phyloP scores from a whole-genome alignment of 1,140 invertebrate genomes.

The Micrasema minimum region DNA sequence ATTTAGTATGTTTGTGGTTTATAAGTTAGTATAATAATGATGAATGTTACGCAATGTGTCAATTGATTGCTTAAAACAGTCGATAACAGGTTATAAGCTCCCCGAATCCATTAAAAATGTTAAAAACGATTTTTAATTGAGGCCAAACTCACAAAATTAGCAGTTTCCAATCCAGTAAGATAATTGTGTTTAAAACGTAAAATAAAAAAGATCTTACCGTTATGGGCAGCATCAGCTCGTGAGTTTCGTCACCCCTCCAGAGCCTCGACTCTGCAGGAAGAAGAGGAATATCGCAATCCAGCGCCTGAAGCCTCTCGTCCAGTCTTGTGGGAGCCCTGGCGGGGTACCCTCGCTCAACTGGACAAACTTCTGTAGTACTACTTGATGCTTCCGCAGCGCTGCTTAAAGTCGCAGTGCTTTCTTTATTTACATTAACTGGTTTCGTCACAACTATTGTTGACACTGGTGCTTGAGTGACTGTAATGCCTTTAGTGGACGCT shows the following conservation, averaged over 20 bases:
- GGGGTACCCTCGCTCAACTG: slow-evolving; percentile 48
- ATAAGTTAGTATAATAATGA: too few species aligned
- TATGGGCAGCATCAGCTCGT: slow-evolving; percentile 71
- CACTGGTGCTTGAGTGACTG: neutral
- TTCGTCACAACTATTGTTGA: slow-evolving; percentile 16
- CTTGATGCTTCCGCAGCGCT: neutral
- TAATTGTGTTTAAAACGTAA: too few species aligned
- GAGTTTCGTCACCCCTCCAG: slow-evolving; percentile 75
- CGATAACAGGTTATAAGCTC: too few species aligned
- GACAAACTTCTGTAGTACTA: slow-evolving; percentile 20
- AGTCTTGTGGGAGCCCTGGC: slow-evolving; percentile 58
- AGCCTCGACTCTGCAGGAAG: slow-evolving; percentile 70
- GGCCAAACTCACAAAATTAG: too few species aligned
- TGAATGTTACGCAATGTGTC: too few species aligned
- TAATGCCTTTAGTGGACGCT: neutral
- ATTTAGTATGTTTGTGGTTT: too few species aligned
- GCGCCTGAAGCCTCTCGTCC: slow-evolving; percentile 69
- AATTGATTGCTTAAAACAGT: too few species aligned
- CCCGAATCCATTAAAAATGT: too few species aligned
- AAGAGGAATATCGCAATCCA: slow-evolving; percentile 71
- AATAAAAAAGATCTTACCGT: slow-evolving; percentile 71
- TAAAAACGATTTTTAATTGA: too few species aligned
- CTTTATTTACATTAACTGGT: slow-evolving; percentile 12
- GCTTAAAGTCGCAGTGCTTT: neutral
- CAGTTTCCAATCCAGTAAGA: too few species aligned